Evolutionary conservation across 1,140 invertebrate species (phyloP).

Genomic region (Drosophila navojoa): DNA sequence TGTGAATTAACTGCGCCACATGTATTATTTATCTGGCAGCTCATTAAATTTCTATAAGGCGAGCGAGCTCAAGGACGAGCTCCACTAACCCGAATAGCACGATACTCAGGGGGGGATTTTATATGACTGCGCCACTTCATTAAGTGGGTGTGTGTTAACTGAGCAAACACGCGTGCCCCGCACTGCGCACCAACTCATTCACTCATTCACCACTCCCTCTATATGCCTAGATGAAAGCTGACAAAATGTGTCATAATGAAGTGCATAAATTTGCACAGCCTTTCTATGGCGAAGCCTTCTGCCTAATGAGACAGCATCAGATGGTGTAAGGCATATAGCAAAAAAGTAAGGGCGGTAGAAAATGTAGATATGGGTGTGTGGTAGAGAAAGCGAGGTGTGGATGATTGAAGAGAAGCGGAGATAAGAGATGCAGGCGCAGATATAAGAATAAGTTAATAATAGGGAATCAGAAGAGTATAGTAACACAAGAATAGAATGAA

Average conservation of each 20-base stretch:
- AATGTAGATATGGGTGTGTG: too few species aligned
- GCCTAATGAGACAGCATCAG: conserved; percentile 65
- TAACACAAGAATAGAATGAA: too few species aligned
- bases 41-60: conserved; percentile 51
- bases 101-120: not conserved
- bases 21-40: conserved; percentile 47
- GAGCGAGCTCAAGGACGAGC: conserved; percentile 60
- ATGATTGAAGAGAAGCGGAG: too few species aligned
- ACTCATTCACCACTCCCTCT: not conserved
- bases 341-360: too few species aligned
- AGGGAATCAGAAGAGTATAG: too few species aligned
- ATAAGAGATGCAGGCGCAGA: too few species aligned
- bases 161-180: conserved; percentile 39
- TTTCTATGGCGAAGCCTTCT: conserved; percentile 51
- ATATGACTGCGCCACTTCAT: conserved; percentile 4
- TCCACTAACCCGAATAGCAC: conserved; percentile 66
- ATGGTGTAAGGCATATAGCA: conserved; percentile 13
- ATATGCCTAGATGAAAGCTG: conserved; percentile 34
- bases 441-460: too few species aligned
- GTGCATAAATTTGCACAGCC: conserved; percentile 70
- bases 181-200: not conserved
- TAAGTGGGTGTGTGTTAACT: conserved; percentile 39
- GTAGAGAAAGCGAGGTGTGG: too few species aligned
- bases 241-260: conserved; percentile 77
- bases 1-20: conserved; percentile 43